Conservation (phyloP, 2,888 invertebrate species). For the Nectonema munidae region DNA sequence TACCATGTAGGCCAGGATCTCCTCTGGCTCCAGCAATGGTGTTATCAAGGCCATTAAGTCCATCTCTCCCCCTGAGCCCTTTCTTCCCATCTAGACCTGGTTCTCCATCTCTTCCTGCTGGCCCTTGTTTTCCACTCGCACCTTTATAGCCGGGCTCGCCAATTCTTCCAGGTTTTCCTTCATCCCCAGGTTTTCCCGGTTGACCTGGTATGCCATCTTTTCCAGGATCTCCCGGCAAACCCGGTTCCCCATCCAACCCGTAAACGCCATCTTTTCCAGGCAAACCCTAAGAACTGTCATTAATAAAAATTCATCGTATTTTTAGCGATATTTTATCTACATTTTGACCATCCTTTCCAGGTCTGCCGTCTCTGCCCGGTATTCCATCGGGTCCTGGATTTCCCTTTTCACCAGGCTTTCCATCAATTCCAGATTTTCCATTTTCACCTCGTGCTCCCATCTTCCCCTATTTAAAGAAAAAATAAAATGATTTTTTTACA, state of each 20-base stretch:
- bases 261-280: slow-evolving; percentile 11
- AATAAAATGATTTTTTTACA: no score
- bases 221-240: slow-evolving; percentile 1
- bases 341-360: slow-evolving; percentile 9
- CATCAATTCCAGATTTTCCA: slow-evolving; percentile 7
- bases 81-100: neutral
- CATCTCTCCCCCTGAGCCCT: slow-evolving; percentile 7
- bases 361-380: slow-evolving; percentile 6
- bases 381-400: slow-evolving; percentile 8
- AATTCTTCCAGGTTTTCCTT: slow-evolving; percentile 2
- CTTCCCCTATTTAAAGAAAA: no score
- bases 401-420: slow-evolving; percentile 2
- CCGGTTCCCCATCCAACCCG: slow-evolving; percentile 1
- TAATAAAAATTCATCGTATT: neutral
- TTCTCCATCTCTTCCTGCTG: slow-evolving; percentile 10
- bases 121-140: neutral
- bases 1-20: no score
- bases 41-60: no score
- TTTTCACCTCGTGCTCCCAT: neutral
- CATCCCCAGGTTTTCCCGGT: slow-evolving; percentile 7
- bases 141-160: slow-evolving; percentile 2
- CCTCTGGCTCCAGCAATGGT: no score
- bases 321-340: neutral
- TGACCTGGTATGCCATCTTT: slow-evolving; percentile 1
- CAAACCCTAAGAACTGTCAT: neutral